A percentile compares a stretch with the other conserved stretches of the same genome.
phyloP scores from a whole-genome alignment of 2,113 vertebrate genomes.

The Antidorcas marsupialis region DNA sequence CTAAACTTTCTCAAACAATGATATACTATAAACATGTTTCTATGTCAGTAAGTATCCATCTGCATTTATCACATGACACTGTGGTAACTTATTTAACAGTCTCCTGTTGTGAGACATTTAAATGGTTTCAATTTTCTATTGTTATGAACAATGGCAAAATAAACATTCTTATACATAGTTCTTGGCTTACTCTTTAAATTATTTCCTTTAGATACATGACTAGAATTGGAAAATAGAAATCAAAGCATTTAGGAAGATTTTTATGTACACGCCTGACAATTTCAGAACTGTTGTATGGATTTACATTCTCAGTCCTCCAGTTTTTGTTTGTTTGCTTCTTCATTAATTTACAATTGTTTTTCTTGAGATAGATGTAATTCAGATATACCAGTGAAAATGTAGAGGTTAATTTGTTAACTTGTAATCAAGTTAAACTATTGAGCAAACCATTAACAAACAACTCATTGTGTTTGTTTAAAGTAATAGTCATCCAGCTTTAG shows the following conservation, averaged over 20 bases:
- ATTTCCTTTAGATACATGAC: neutral
- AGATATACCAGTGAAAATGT: neutral
- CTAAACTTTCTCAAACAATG: neutral
- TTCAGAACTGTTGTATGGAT: neutral
- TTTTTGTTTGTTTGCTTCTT: neutral
- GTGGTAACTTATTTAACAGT: neutral
- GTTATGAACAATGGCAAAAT: neutral
- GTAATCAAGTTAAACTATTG: neutral
- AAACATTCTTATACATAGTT: neutral
- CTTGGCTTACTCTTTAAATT: neutral
- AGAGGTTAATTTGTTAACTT: slow-evolving; percentile 17
- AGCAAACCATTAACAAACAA: slow-evolving; percentile 6
- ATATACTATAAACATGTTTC: neutral
- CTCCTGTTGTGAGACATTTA: neutral
- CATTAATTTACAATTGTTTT: neutral
- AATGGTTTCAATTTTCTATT: neutral
- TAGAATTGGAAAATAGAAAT: neutral
- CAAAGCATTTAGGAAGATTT: neutral
- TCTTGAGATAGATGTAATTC: neutral
- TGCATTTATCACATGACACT: neutral
- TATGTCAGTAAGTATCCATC: neutral
- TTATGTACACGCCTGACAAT: neutral
- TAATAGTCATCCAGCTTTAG: neutral
- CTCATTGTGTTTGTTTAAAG: neutral
- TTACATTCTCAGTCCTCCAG: neutral